Evolutionary conservation across 2,888 invertebrate species (phyloP), one percentile per base, ranked within the genome.

Genomic region (Sicus ferrugineus): DNA sequence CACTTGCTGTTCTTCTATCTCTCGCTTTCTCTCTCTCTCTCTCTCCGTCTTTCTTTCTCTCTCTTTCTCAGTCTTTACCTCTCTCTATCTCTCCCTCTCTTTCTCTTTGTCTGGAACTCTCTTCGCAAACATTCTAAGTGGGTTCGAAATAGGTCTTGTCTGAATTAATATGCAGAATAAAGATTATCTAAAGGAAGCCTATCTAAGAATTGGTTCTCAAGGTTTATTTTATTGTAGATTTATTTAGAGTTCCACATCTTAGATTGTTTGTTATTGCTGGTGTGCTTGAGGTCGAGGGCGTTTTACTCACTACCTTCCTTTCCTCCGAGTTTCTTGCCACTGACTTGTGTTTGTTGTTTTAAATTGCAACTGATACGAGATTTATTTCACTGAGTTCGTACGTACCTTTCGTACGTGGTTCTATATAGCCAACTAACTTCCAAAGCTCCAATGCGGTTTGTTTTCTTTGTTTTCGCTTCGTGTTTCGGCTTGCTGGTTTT

Each of bases 261-360:
- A 56, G 46, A 58, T 34, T 31, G 30, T 28, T 46, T n/a, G 50
- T 69, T 42, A 46, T 21, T n/a, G n/a, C n/a, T n/a, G 42, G 42
- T 4, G 42, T 16, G n/a, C n/a, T n/a, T n/a, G 42, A 9, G 42
- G 42, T 42, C 42, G 2, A 1, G 42, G 42, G n/a, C 42, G 9
- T 16, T 1, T 9, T 0, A n/a, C 42, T 34, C 14, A n/a, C 42
- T 14, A 42, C 16, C 14, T 4, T 30, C 11, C 54, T 30, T 54
- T 62, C 61, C 68, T 42, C 62, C 38, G 62, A 68, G 54, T n/a
- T 52, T n/a, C n/a, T n/a, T n/a, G n/a, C n/a, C n/a, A n/a, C n/a
- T n/a, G n/a, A n/a, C n/a, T n/a, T n/a, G n/a, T n/a, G n/a, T 7
- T 50, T 62, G 68, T 38, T 46, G 50, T 28, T 52, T 56, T 34